Evolutionary conservation across 2,888 invertebrate genomes (phyloP), one percentile per base, ranked within the genome.

Genomic region (Criorhina ranunculi): DNA sequence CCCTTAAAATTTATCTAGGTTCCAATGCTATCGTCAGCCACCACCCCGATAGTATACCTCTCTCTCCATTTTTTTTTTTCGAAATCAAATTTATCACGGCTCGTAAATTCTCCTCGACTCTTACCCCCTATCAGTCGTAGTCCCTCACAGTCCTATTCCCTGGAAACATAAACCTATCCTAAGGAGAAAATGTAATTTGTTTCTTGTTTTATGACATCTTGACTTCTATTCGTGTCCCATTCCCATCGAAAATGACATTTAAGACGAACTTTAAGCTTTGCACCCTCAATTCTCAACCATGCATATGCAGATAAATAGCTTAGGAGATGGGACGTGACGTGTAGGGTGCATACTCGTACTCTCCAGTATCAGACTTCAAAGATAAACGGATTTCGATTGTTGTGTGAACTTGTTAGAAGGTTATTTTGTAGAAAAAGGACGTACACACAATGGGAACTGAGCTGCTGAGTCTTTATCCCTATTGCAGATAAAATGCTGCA

Each of bases 121-220:
- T 24, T 1, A 3, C 75, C 44, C 15, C 8, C 17, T 37, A 19
- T 9, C 24, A n/a, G 51, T 31, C 12, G 12, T 6, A n/a, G 31
- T 24, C 24, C 24, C 24, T 46, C 35, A 33, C 57, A 49, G 8
- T 53, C 51, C 24, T 4, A 24, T 1, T 24, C 24, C 24, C 24
- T 24, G 2, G 24, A 24, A 24, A 1, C 17, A 70, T 60, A 60
- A 70, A 78, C 69, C 53, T 55, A 67, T 60, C 59, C 40, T 37
- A 17, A 33, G 11, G 35, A 60, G 44, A 83, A 79, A 79, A 83
- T 44, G 62, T 83, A 83, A 83, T 83, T 83, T 83, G 73, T 78
- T 83, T 83, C 57, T 69, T 83, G 73, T 79, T 79, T 79, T 83
- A 83, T 83, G 83, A 83, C 64, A 69, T 82, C 59, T 83, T 83